A percentile compares a stretch with the other conserved stretches of the same genome.
These are phyloP conservation scores for Myotis findleyi DNA, from an alignment of 2,797 vertebrate genomes.

Conservation along the genomic window DNA sequence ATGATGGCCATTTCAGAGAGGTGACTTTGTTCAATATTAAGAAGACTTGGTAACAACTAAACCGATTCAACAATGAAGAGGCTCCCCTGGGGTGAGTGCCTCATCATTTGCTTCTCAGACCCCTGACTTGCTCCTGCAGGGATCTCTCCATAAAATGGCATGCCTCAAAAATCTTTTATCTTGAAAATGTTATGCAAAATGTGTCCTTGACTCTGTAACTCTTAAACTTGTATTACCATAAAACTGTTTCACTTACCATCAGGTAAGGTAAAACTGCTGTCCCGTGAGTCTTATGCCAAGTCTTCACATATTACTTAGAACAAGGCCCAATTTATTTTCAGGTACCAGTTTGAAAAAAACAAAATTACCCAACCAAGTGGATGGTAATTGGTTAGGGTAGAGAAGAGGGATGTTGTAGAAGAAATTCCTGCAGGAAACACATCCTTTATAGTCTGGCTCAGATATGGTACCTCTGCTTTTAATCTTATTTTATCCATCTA, in stretches of 20 bases:
- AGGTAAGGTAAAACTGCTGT: neutral
- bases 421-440: neutral
- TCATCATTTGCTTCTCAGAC: neutral
- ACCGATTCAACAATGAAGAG: neutral
- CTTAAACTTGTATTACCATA: neutral
- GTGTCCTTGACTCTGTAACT: neutral
- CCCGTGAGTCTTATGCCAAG: neutral
- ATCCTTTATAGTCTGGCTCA: neutral
- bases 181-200: slow-evolving; percentile 39
- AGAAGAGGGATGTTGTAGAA: neutral
- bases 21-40: neutral
- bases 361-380: neutral
- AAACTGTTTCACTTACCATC: slow-evolving; percentile 16
- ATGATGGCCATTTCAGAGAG: neutral
- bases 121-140: neutral
- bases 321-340: neutral
- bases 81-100: neutral
- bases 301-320: neutral
- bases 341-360: neutral
- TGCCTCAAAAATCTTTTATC: slow-evolving; percentile 39
- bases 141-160: slow-evolving; percentile 8
- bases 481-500: neutral
- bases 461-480: neutral
- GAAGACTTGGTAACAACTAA: neutral
- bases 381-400: neutral